Evolutionary conservation across 2,113 vertebrate genomes (phyloP).

Genomic region (Setophaga petechia): DNA sequence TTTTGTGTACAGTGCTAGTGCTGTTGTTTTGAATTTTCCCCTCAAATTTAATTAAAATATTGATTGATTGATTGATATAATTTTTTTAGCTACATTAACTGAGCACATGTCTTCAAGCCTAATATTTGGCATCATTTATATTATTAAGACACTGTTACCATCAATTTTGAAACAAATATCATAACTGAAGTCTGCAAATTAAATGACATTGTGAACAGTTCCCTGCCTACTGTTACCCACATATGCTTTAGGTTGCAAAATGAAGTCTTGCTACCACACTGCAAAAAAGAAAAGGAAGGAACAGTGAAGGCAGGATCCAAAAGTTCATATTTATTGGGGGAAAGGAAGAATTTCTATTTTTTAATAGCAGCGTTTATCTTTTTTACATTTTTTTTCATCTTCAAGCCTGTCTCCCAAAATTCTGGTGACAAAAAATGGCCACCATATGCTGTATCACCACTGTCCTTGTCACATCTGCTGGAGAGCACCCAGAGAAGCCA

Average conservation of each 20-base stretch:
- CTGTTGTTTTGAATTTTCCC: constrained; percentile 22
- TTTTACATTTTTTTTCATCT: not conserved
- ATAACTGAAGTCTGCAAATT: not conserved
- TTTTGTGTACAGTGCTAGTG: not conserved
- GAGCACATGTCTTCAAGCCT: not conserved
- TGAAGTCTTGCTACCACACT: not conserved
- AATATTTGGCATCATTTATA: not conserved
- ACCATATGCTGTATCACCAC: not conserved
- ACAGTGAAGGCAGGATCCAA: not conserved
- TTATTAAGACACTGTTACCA: not conserved
- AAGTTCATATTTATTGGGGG: not conserved
- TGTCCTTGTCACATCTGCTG: not conserved
- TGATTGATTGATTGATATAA: not conserved
- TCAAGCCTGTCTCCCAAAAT: not conserved
- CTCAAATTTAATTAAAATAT: constrained; percentile 48
- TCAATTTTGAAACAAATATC: not conserved
- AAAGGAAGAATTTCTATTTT: not conserved
- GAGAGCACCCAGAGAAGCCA: not conserved
- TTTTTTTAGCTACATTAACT: not conserved
- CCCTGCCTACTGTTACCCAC: not conserved
- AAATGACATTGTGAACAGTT: not conserved
- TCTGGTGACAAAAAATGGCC: not conserved
- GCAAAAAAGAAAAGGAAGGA: not conserved
- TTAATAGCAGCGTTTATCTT: not conserved
- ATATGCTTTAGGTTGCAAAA: not conserved